Conservation (phyloP, 2,888 invertebrate genomes). For the Pseudococcus jackbeardsleyi region DNA sequence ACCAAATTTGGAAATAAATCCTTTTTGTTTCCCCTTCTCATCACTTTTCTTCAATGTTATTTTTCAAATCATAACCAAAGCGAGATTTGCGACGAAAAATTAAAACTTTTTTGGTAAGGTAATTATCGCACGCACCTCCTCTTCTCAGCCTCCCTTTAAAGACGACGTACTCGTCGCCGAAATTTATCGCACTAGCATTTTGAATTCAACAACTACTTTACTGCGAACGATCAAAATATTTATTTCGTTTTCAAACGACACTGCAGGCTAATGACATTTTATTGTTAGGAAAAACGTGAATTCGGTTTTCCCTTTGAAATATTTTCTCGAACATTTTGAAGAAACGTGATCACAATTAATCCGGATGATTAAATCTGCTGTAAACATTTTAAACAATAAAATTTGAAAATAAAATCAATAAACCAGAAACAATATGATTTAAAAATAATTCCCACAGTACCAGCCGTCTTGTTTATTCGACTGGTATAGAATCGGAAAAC, state of each 20-base stretch:
- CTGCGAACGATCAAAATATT: background rate
- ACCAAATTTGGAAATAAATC: no score
- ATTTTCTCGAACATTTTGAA: background rate
- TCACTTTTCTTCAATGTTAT: no score
- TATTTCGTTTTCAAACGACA: background rate
- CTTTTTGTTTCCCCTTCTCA: no score
- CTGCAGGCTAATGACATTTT: background rate
- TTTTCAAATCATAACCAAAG: no score
- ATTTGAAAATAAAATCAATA: background rate
- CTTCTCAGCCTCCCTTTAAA: no score
- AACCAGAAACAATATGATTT: constrained; percentile 10
- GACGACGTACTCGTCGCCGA: no score
- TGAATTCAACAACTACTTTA: no score
- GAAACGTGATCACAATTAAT: background rate
- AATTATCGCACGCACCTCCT: no score
- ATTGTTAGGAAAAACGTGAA: background rate
- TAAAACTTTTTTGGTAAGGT: no score
- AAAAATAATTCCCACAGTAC: background rate
- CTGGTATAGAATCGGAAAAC: background rate
- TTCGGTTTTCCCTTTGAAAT: background rate
- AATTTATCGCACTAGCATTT: no score
- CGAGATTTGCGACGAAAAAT: no score
- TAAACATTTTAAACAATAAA: constrained; percentile 1
- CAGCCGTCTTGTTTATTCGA: background rate
- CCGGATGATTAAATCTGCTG: background rate